Evolutionary conservation across 2,113 vertebrate genomes (phyloP), one percentile per base, ranked within the genome.

Genomic region (Redunca redunca): DNA sequence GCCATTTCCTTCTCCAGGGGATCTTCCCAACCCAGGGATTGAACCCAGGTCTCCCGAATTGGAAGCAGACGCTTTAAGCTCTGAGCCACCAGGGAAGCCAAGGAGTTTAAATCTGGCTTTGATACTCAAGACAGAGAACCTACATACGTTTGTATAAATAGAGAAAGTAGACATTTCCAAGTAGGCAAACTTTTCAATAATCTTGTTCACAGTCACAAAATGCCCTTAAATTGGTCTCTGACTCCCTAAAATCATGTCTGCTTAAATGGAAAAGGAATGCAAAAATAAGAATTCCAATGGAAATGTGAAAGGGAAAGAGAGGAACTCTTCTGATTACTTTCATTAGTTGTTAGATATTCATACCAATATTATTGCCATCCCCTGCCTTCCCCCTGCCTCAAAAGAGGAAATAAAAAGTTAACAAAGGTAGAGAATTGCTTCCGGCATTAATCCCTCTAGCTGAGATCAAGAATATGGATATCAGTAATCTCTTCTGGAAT

Each of bases 401-500:
- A 52, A 90, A 74, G 26, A 26, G 62, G 85, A 67, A 92, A 88
- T 46, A 74, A 86, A 95, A 92, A 86, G 53, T 95, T 95, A 64
- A 82, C 94, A 91, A 78, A 91, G 93, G 86, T 98, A 78, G 92
- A 97, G 98, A 97, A 98, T 97, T 96, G 85, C 36, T 97, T 97
- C 83, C 97, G 97, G 97, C 95, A 98, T 96, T 98, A 97, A 98
- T 96, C 87, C 83, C 89, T 89, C 95, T 58, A 84, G 26, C 83
- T 90, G 89, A 95, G 97, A 97, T 95, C 93, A 97, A 94, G 87
- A 95, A 97, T 92, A 74, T 91, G 71, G 80, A 90, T 90, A 96
- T 93, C 95, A 89, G 80, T 94, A 93, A 98, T 97, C 96, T 96
- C 92, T 87, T 94, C 80, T 95, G 89, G 88, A 98, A 96, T 95